Evolutionary conservation across 23 tunicate species (phyloP), one percentile per base, ranked within the genome.

Genomic region (Styela plicata): DNA sequence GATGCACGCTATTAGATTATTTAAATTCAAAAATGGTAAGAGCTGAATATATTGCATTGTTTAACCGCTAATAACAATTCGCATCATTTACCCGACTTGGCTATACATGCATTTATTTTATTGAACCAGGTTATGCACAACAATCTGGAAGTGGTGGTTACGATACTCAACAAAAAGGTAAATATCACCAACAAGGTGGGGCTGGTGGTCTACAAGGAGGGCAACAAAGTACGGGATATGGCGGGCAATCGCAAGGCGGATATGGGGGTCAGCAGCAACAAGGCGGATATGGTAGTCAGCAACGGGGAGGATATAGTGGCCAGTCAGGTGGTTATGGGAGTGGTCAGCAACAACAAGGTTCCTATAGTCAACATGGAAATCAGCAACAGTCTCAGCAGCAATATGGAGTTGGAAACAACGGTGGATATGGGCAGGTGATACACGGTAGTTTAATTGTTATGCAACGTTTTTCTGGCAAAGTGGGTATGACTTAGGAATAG

Each of bases 301-400:
- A 71, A 5, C 35, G 5, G 36, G 77, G 77, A 5, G 71, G 71
- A 5, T 28, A 66, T 21, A 3, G 34, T 71, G 77, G 77, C 13
- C 77, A 71, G 34, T 3, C 18, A 33, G 77, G 77, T 16, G 36
- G 34, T 18, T 34, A 71, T 25, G 31, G 31, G 77, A 20, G 57
- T 5, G 57, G 57, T 44, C 57, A 68, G 28, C 73, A 68, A 21
- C 27, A 29, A 74, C 33, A 74, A 23, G 53, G 33, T 52, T 74
- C 79, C 17, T 21, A 68, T 68, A 31, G 73, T 68, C 73, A 71
- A 19, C 24, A 36, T 34, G 77, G 77, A 16, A 20, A 29, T 18
- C 77, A 71, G 16, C 71, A 66, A 36, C 77, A 44, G 57, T 44
- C 57, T 44, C 57, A 71, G 37, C 77, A 71, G 17, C 29, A 34